Evolutionary conservation across 2,797 vertebrate species (phyloP), one percentile per base, ranked within the genome.

Genomic region (Kryptopterus vitreolus): DNA sequence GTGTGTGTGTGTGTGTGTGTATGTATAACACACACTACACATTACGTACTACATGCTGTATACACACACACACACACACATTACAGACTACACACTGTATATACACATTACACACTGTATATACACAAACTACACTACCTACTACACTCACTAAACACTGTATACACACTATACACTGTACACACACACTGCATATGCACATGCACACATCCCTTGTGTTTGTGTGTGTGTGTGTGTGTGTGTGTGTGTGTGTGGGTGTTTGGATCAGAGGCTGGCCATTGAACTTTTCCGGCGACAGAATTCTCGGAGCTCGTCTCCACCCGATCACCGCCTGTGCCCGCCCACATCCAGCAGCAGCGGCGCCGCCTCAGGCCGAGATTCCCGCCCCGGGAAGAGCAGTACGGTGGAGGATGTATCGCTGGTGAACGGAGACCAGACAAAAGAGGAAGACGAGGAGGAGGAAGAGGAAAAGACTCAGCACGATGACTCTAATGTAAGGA

Each of bases 241-340:
- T 43, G 35, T 43, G 53, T 31, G 2, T 61, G n/a, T 52, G 50
- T 50, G 33, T 71, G 24, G 69, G 50, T 79, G 18, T 31, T 78
- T 68, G n/a, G 85, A 89, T 13, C 83, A 99, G 98, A 94, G 98
- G 78, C 90, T 98, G 79, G 96, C 96, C 1, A 97, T 99, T n/a
- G 96, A 98, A 52, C 92, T 98, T 82, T 98, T 98, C 82, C 94
- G 97, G 62, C 95, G 94, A 50, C 96, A 97, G 91, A 98, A 97
- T 50, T 96, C 96, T 0, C 95, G 95, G 71, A 96, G 96, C 87
- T 92, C 97, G 65, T 98, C 96, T 2, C 96, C 96, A 9, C 96
- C 96, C 2, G 96, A 97, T 90, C 92, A 89, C 81, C 95, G 96
- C 81, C 91, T 94, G 6, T 95, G 95, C 31, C 94, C 33, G 15